Percentiles rank a stretch among this genome's conserved stretches.
Conservation (phyloP, 2,797 vertebrate species). For the Chloroceryle amazona region DNA sequence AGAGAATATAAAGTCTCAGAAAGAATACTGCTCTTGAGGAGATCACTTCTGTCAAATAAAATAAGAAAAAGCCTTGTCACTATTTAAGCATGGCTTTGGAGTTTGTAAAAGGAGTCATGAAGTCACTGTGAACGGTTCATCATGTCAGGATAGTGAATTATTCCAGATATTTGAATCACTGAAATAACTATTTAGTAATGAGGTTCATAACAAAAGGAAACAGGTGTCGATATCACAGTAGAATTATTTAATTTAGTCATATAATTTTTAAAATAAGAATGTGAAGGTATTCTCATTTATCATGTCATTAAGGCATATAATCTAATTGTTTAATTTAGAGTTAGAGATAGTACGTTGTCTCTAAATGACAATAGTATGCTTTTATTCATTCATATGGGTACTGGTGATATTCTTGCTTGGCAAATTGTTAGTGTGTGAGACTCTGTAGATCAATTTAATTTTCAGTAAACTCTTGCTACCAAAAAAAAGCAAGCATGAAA, state of each 20-base stretch:
- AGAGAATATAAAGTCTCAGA: background rate
- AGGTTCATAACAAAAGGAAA: background rate
- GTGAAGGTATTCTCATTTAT: background rate
- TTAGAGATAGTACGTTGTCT: background rate
- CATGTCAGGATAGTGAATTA: background rate
- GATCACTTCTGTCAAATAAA: background rate
- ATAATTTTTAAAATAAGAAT: background rate
- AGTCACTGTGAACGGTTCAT: background rate
- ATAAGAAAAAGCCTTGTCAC: background rate
- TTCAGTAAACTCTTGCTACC: slow-evolving; percentile 70
- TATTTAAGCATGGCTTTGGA: background rate
- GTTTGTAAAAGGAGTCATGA: background rate
- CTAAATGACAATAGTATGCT: background rate
- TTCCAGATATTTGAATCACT: background rate
- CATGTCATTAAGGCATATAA: background rate
- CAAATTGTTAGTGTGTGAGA: background rate
- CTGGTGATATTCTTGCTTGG: background rate
- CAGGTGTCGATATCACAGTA: background rate
- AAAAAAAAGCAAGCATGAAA: slow-evolving; percentile 24
- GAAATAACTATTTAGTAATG: background rate
- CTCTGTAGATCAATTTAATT: slow-evolving; percentile 73
- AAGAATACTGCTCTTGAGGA: background rate
- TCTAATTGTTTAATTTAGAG: background rate
- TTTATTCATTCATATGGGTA: slow-evolving; percentile 29
- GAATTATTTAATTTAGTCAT: background rate